A percentile compares a stretch with the other conserved stretches of the same genome.
phyloP scores from a whole-genome alignment of 2,888 invertebrate species.

The Tupiocoris notatus region DNA sequence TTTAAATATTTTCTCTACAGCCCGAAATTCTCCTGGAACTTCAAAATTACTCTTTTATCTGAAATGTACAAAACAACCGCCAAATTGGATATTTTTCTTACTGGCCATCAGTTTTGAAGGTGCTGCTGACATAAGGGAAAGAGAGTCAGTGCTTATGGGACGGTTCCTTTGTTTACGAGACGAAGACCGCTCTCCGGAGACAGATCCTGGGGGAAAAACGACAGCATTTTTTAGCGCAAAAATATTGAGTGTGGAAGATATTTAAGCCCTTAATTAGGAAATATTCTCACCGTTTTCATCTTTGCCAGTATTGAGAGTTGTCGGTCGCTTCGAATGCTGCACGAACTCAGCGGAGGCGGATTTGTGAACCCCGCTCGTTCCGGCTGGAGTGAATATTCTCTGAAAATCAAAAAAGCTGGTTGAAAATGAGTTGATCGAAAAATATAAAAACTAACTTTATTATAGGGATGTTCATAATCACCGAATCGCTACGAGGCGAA shows the following conservation, averaged over 20 bases:
- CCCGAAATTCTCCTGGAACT: no score
- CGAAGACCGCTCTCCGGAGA: slow-evolving; percentile 6
- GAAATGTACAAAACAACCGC: no score
- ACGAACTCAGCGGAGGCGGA: slow-evolving; percentile 25
- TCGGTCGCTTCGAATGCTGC: slow-evolving; percentile 3
- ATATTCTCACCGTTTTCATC: background rate
- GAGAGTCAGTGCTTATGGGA: slow-evolving; percentile 7
- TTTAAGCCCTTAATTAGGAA: background rate
- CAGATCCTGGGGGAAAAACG: no score
- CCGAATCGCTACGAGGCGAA: background rate
- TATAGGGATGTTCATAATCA: no score
- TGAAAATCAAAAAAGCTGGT: background rate
- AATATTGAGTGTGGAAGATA: no score
- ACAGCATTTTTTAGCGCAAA: no score
- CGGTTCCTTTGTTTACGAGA: background rate
- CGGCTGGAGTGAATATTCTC: background rate
- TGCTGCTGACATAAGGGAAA: background rate
- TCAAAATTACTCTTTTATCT: no score
- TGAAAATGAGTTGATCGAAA: no score
- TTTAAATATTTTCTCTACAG: no score
- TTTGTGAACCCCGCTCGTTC: background rate
- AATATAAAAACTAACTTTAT: no score
- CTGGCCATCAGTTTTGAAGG: background rate
- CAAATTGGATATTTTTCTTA: no score
- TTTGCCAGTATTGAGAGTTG: slow-evolving; percentile 16